Evolutionary conservation across 1,140 invertebrate genomes (phyloP).

Genomic region (Conus ventricosus): DNA sequence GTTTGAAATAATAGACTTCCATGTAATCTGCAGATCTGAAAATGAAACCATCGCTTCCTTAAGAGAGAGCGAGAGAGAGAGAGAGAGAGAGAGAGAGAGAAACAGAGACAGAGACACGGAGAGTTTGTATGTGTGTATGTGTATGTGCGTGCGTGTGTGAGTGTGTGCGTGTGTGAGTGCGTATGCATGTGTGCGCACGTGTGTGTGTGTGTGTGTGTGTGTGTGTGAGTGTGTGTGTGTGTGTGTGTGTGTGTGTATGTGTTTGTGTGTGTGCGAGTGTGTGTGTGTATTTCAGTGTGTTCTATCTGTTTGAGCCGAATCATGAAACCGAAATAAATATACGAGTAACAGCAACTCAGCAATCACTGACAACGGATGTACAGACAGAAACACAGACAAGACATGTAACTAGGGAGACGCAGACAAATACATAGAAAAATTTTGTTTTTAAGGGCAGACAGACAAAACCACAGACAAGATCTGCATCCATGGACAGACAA

Average conservation of each 20-base stretch:
- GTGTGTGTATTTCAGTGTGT: not conserved
- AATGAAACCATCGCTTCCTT: constrained; percentile 48
- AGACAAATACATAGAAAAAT: too few species aligned
- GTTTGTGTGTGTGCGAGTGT: not conserved
- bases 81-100: not conserved
- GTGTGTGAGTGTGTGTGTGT: constrained; percentile 19
- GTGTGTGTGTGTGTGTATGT: not conserved
- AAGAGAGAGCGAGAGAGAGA: not conserved
- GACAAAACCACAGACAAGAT: too few species aligned
- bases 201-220: not conserved
- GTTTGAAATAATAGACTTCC: constrained; percentile 57
- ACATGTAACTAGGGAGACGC: too few species aligned
- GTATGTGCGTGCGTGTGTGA: constrained; percentile 19
- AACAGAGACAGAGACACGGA: not conserved
- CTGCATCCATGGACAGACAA: too few species aligned
- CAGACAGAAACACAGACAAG: not conserved
- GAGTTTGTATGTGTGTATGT: constrained; percentile 12
- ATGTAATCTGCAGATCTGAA: constrained; percentile 39
- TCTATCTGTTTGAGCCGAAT: too few species aligned
- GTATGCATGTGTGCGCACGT: not conserved
- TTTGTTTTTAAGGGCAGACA: too few species aligned
- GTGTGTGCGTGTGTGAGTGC: constrained; percentile 20
- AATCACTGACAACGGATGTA: not conserved
- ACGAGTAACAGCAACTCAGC: too few species aligned
- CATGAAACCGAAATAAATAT: too few species aligned